Evolutionary conservation across 2,797 vertebrate species (phyloP).

Genomic region (Poeciliopsis infans): DNA sequence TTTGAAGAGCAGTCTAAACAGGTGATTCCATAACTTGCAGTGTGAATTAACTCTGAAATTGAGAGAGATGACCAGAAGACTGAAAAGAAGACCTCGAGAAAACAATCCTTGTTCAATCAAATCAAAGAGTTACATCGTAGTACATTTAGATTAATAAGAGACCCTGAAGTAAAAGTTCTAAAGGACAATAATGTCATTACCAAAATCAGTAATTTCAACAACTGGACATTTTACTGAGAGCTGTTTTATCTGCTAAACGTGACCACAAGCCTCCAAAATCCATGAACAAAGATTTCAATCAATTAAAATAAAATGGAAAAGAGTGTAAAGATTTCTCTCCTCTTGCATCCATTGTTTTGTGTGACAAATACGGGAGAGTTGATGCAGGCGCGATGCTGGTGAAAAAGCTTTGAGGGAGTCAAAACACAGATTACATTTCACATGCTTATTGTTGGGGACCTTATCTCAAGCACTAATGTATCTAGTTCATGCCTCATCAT

Average conservation of each 20-base stretch:
- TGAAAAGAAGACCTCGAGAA: constrained; percentile 68
- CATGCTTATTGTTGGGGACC: constrained; percentile 75
- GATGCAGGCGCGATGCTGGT: constrained; percentile 85
- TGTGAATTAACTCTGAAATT: constrained; percentile 94
- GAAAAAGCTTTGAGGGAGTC: constrained; percentile 81
- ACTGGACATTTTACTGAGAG: constrained; percentile 66
- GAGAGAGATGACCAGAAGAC: constrained; percentile 76
- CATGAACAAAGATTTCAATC: constrained; percentile 56
- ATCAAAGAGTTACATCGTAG: constrained; percentile 87
- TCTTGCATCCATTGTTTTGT: constrained; percentile 74
- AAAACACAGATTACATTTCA: constrained; percentile 78
- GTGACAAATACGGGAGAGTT: constrained; percentile 73
- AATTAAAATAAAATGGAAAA: constrained; percentile 56
- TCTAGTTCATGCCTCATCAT: constrained; percentile 73
- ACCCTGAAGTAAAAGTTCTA: constrained; percentile 91
- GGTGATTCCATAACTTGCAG: constrained; percentile 95
- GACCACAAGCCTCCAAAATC: constrained; percentile 58
- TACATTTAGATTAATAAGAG: constrained; percentile 87
- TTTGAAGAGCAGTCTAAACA: constrained; percentile 88
- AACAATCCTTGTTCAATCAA: constrained; percentile 77
- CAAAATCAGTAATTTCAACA: constrained; percentile 76
- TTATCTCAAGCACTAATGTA: constrained; percentile 76
- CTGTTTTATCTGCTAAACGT: constrained; percentile 75
- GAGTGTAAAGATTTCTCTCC: constrained; percentile 67
- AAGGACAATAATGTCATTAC: constrained; percentile 76